Evolutionary conservation across 2,113 vertebrate species (phyloP), one percentile per base, ranked within the genome.

Genomic region (Ctenomys sociabilis): DNA sequence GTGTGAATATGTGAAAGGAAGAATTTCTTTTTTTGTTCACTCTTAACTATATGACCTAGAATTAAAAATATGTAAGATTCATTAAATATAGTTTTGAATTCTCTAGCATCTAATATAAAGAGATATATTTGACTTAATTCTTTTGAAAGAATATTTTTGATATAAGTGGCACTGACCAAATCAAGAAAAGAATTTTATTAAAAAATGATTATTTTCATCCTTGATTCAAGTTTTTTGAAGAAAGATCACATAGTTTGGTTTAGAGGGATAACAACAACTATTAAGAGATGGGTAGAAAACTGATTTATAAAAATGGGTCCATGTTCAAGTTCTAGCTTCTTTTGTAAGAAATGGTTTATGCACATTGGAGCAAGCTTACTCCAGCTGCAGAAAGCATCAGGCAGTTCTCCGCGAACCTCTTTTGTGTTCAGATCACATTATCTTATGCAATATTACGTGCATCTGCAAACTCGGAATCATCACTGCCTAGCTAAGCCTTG

Each of bases 281-380:
- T 59, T 63, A 90, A 32, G 37, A 82, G 30, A 30, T 45, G 2
- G 16, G 14, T 73, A 4, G 54, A 88, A 88, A 96, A 95, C 54
- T 68, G 81, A 95, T 26, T 68, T 13, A 90, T 59, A 91, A 63
- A 88, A 88, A 90, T 72, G n/a, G 82, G 52, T 35, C 35, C 16
- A 7, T 73, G 66, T 80, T 3, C 11, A 90, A 77, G 17, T n/a
- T 64, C 81, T 85, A 85, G 24, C 9, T 11, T 85, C 5, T 78
- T 94, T 35, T 77, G 6, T 61, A 91, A 87, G 4, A 93, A 72
- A 35, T 7, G 78, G 40, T 70, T 85, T 59, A 93, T 22, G 49
- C 6, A 66, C 10, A 28, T 68, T 14, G 93, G 0, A 86, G 35
- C 17, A 91, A 45, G 16, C 68, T 86, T 94, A 68, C 28, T 43